These are phyloP conservation scores for Rhizoglyphus robini DNA, from an alignment of 1,140 invertebrate species.

Conservation along the genomic window DNA sequence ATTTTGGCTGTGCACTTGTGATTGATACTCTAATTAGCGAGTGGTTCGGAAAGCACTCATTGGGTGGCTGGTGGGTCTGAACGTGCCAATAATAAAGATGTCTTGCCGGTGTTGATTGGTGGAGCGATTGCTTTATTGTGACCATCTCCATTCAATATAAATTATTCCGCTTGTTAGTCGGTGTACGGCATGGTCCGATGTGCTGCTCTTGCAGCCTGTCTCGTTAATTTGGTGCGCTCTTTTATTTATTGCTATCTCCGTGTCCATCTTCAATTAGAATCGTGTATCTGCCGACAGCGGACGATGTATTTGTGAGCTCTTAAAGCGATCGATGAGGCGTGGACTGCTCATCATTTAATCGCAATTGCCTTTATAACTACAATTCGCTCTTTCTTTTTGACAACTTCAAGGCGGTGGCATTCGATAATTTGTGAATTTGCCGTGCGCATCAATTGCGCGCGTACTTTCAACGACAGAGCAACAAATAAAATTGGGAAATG, in stretches of 20 bases:
- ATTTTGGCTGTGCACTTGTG: too few species aligned
- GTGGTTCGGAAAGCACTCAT: too few species aligned
- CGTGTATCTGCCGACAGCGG: not conserved
- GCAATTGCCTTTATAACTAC: not conserved
- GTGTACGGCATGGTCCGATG: not conserved
- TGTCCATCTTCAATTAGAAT: constrained; percentile 14
- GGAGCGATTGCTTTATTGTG: not conserved
- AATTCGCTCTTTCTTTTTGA: not conserved
- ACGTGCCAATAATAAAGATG: not conserved
- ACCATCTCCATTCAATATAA: not conserved
- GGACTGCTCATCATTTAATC: constrained; percentile 3
- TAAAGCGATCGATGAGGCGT: constrained; percentile 10
- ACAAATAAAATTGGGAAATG: constrained; percentile 1
- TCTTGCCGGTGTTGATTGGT: not conserved
- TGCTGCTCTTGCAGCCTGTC: not conserved
- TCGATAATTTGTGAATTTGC: constrained; percentile 10
- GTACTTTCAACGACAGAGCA: not conserved
- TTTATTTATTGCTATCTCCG: constrained; percentile 12
- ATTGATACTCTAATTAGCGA: too few species aligned
- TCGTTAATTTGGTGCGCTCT: not conserved
- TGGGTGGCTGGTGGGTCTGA: not conserved
- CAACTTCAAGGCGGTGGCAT: constrained; percentile 10
- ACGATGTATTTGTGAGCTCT: not conserved
- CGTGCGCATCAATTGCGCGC: not conserved
- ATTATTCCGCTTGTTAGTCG: constrained; percentile 9